These are phyloP conservation scores for Pararge aegeria DNA, from an alignment of 1,140 invertebrate genomes.

Conservation along the genomic window DNA sequence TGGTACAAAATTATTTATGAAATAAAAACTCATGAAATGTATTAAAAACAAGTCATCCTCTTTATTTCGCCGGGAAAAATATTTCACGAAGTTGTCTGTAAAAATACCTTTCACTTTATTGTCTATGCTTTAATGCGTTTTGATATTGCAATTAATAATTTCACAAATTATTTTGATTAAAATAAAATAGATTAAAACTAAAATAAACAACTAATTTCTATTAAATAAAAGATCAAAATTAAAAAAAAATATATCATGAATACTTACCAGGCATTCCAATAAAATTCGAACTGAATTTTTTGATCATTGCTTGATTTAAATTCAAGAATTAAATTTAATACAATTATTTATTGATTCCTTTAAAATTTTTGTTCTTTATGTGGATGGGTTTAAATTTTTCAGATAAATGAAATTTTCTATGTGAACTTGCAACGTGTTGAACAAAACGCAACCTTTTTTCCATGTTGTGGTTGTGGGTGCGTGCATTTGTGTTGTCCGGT, in stretches of 20 bases:
- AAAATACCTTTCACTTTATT: constrained; percentile 3
- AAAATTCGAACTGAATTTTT: no score
- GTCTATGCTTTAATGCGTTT: constrained; percentile 31
- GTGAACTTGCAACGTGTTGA: constrained; percentile 12
- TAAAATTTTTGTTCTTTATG: neutral
- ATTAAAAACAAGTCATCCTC: neutral
- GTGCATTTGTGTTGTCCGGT: constrained; percentile 79
- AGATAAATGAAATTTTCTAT: no score
- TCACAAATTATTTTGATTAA: no score
- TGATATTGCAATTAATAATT: constrained; percentile 27
- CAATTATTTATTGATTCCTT: neutral
- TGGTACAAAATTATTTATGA: neutral
- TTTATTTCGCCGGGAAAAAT: neutral
- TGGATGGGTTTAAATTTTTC: neutral
- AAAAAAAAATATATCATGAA: no score
- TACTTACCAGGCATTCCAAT: no score
- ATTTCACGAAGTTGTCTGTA: neutral
- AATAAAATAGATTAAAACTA: no score
- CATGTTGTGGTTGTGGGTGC: constrained; percentile 66
- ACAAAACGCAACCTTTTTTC: constrained; percentile 69
- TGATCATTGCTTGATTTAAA: no score
- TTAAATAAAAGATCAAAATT: no score
- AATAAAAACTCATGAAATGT: neutral
- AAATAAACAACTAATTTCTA: no score
- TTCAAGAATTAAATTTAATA: no score